A percentile compares a stretch with the other conserved stretches of the same genome.
Conservation (phyloP, 2,888 invertebrate genomes). For the Muschampia plurimacula region DNA sequence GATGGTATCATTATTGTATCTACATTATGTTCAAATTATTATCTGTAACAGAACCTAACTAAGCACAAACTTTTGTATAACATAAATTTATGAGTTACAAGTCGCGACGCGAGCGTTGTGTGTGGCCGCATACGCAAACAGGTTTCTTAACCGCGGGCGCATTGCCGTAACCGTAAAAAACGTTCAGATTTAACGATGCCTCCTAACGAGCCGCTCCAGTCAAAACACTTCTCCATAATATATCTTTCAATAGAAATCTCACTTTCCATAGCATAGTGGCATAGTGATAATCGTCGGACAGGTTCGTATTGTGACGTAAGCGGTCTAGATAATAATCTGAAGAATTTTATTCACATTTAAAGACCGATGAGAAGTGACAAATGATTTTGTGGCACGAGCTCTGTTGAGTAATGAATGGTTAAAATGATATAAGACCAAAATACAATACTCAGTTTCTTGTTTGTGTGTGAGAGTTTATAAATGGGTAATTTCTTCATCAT, state of each 20-base stretch:
- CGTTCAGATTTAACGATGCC: conserved; percentile 71
- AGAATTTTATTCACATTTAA: conserved; percentile 15
- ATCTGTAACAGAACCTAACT: not conserved
- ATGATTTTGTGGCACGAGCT: conserved; percentile 1
- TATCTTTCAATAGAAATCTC: conserved; percentile 64
- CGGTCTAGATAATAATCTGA: conserved; percentile 36
- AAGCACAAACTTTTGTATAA: conserved; percentile 2
- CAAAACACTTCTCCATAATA: conserved; percentile 54
- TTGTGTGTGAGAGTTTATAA: not conserved
- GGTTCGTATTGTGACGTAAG: conserved; percentile 64
- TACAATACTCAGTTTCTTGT: not conserved
- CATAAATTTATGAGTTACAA: conserved; percentile 9
- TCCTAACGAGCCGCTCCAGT: conserved; percentile 57
- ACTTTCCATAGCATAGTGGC: conserved; percentile 72
- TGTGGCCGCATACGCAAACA: conserved; percentile 63
- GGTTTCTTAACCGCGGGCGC: conserved; percentile 62
- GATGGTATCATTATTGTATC: no score
- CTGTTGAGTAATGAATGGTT: not conserved
- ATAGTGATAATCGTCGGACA: conserved; percentile 60
- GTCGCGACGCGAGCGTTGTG: conserved; percentile 49
- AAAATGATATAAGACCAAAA: not conserved
- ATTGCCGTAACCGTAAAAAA: conserved; percentile 59
- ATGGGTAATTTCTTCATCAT: not conserved
- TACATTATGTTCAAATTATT: not conserved
- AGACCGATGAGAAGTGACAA: not conserved